These are phyloP conservation scores for Platysternon megacephalum DNA, from an alignment of 2,113 vertebrate genomes.

Conservation along the genomic window DNA sequence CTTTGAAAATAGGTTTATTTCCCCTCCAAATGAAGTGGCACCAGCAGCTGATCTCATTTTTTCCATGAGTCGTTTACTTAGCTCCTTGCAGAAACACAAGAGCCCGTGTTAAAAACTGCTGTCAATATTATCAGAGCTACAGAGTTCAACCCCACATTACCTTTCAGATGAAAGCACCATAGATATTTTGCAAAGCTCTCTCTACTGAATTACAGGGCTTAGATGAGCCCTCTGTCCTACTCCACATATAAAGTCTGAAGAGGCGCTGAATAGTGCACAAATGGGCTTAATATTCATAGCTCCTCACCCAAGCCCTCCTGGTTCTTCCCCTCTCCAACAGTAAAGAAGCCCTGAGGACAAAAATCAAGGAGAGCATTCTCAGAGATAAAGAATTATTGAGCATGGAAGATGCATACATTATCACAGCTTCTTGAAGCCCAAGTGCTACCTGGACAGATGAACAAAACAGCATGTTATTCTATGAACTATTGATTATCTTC, in stretches of 20 bases:
- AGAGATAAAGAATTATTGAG: not conserved
- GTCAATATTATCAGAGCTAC: rapidly evolving
- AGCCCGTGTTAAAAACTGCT: rapidly evolving
- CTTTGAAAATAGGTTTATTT: not conserved
- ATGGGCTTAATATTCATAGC: rapidly evolving
- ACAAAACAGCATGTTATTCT: not conserved
- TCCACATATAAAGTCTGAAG: not conserved
- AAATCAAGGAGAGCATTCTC: not conserved
- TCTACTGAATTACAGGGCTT: not conserved
- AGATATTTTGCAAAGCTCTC: conserved; percentile 1
- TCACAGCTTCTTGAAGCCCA: not conserved
- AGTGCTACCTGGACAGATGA: not conserved
- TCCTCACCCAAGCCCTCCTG: not conserved
- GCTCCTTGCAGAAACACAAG: not conserved
- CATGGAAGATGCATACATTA: not conserved
- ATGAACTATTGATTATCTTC: not conserved
- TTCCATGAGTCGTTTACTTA: not conserved
- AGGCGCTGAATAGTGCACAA: not conserved
- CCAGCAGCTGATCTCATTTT: not conserved
- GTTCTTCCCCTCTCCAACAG: not conserved
- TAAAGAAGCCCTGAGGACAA: not conserved
- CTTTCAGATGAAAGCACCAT: not conserved
- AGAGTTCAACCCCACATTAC: not conserved
- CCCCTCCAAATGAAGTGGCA: not conserved
- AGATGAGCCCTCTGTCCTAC: not conserved